Conservation (phyloP, 1,140 invertebrate genomes). For the Listronotus bonariensis region DNA sequence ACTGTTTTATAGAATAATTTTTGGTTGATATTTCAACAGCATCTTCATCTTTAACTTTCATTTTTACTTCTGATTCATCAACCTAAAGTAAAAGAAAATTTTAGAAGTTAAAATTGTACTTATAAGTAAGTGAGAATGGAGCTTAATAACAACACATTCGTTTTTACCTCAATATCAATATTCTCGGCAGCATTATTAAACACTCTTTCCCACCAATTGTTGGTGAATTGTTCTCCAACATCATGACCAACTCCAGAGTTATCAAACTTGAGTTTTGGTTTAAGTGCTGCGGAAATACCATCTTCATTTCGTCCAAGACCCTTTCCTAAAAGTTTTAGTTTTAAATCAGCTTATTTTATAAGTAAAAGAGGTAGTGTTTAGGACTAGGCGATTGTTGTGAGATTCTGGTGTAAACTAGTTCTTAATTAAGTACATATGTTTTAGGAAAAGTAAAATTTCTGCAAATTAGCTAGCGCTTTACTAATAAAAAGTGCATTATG, state of each 20-base stretch:
- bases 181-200: constrained; percentile 76
- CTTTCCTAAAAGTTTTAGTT: constrained; percentile 64
- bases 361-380: no score
- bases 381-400: no score
- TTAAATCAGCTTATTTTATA: constrained; percentile 1
- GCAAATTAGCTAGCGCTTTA: no score
- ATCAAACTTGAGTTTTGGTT: constrained; percentile 78
- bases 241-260: constrained; percentile 77
- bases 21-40: constrained; percentile 60
- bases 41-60: constrained; percentile 53
- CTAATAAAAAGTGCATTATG: no score
- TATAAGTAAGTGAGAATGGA: no score
- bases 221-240: constrained; percentile 69
- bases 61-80: constrained; percentile 50
- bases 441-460: no score
- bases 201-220: constrained; percentile 81
- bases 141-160: no score
- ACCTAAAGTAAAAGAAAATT: constrained; percentile 25
- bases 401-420: no score
- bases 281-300: constrained; percentile 76
- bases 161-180: constrained; percentile 58
- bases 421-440: no score
- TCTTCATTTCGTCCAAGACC: constrained; percentile 78
- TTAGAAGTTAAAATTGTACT: no score
- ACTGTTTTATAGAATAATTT: constrained; percentile 54